These are phyloP conservation scores for Oceanites oceanicus DNA, from an alignment of 2,113 vertebrate genomes.

Conservation along the genomic window DNA sequence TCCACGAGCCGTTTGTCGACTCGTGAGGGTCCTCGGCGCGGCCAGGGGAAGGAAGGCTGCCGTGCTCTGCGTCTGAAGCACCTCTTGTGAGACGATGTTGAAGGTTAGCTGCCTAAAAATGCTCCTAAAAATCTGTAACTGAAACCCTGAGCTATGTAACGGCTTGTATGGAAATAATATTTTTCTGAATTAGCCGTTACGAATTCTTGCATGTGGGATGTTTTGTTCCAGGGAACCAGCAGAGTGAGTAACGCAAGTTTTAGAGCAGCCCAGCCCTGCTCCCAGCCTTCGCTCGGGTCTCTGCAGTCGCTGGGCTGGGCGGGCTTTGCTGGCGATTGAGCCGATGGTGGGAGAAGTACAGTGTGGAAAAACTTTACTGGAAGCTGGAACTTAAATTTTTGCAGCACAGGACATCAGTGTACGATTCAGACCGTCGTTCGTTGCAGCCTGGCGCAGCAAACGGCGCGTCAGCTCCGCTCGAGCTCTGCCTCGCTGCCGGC, in stretches of 20 bases:
- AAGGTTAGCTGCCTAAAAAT: not conserved
- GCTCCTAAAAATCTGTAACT: not conserved
- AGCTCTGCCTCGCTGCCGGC: not conserved
- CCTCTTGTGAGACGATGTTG: not conserved
- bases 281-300: not conserved
- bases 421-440: not conserved
- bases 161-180: conserved; percentile 7
- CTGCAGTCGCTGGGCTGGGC: not conserved
- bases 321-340: not conserved
- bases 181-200: conserved; percentile 30
- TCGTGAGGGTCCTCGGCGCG: not conserved
- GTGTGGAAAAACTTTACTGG: not conserved
- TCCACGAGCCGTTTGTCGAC: not conserved
- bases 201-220: conserved; percentile 30
- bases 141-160: not conserved
- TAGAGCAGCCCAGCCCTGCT: conserved; percentile 28
- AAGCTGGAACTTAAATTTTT: not conserved
- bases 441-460: not conserved
- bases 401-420: not conserved
- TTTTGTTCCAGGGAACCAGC: conserved; percentile 33
- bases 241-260: conserved; percentile 45
- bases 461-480: not conserved
- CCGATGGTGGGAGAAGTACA: not conserved
- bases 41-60: not conserved
- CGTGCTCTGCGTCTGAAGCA: not conserved